Base-by-base conservation (phyloP, 2,113 vertebrate species). In the Periophthalmodon schlosseri region DNA sequence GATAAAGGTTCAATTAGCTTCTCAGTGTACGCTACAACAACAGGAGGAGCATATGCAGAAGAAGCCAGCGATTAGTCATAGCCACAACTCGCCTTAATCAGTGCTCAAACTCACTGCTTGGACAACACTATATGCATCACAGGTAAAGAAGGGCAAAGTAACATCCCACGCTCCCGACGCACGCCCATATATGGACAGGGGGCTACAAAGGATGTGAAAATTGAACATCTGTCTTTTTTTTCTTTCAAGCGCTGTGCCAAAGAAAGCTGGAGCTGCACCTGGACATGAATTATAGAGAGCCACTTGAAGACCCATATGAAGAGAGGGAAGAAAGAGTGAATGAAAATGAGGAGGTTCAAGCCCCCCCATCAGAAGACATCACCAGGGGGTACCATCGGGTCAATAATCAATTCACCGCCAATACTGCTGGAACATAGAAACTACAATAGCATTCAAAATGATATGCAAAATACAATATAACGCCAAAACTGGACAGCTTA, bases 251-350 rank as follows among this genome's bases (percentile, higher is more conserved):
- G 47, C 34, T 0, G 34, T 89, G 86, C 89, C 87, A 89, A 87
- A 86, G 85, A 90, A 90, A 86, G 84, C 81, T 87, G 85, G 63
- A 56, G 74, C 78, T 79, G 83, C 88, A 91, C 87, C 89, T 90
- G 90, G 85, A 85, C 86, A 89, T 91, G 87, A 90, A 92, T 92
- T 90, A 88, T 86, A 87, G 86, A 92, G 83, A 83, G 68, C 77
- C 80, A 86, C 85, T 88, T 85, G 85, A 86, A 87, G 52, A 56
- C 20, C 52, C 52, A 56, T 18, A 11, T 63, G 80, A 77, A 80
- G 75, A 69, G 84, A 52, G 73, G 74, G 76, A 83, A 84, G 80
- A 75, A 76, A 63, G 77, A 74, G 75, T 58, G 84, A 86, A 88
- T 84, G 78, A 75, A 82, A 89, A 84, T 84, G 64, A 84, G 85